phyloP scores from a whole-genome alignment of 2,888 invertebrate species.

The Punctoribates punctum region DNA sequence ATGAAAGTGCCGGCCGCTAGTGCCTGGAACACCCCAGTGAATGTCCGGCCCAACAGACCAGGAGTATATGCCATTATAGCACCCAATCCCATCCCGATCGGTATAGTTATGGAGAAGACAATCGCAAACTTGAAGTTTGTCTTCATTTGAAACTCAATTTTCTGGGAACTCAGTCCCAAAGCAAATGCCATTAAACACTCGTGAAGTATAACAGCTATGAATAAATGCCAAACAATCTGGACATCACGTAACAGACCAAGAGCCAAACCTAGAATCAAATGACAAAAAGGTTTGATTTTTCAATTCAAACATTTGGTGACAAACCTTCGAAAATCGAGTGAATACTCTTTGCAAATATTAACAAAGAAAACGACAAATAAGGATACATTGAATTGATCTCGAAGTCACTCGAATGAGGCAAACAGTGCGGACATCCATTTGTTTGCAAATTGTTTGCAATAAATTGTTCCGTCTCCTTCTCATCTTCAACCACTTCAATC shows the following conservation, averaged over 20 bases:
- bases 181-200: conserved; percentile 52
- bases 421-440: conserved; percentile 33
- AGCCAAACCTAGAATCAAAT: conserved; percentile 50
- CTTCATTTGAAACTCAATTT: conserved; percentile 46
- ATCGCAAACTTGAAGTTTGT: conserved; percentile 50
- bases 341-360: conserved; percentile 52
- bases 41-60: conserved; percentile 50
- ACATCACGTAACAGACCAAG: conserved; percentile 52
- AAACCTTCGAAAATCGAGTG: conserved; percentile 53
- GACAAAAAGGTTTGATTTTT: background rate
- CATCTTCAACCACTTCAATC: too few relatives aligned
- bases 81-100: conserved; percentile 52
- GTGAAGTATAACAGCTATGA: conserved; percentile 52
- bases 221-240: conserved; percentile 51
- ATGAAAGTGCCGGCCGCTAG: conserved; percentile 53
- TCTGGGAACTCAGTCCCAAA: conserved; percentile 52
- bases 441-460: background rate
- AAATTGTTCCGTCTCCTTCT: too few relatives aligned
- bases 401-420: conserved; percentile 2
- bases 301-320: too few relatives aligned
- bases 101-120: conserved; percentile 51
- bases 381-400: conserved; percentile 35
- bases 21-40: conserved; percentile 52
- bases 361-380: conserved; percentile 50
- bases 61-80: conserved; percentile 50